Evolutionary conservation across 1,140 invertebrate species (phyloP), one percentile per base, ranked within the genome.

Genomic region (Drosophila repleta): DNA sequence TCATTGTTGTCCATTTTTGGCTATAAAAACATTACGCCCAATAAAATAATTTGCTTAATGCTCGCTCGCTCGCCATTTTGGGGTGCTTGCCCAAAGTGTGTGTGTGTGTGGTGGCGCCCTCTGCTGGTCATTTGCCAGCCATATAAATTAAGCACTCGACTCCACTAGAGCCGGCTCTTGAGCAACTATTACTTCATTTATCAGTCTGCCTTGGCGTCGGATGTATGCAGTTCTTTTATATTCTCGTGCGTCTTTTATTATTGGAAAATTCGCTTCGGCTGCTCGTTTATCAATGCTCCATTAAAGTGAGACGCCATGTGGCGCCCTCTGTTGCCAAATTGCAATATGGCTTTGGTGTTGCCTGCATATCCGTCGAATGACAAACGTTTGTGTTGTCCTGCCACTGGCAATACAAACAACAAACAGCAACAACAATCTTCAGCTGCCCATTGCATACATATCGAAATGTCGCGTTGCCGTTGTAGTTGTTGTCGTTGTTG

Each of bases 11-110:
- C 55, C 63, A 60, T 68, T 68, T 41, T 35, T 37, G 62, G 57
- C 70, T 68, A 83, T 88, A 87, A 87, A 87, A 80, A 79, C 83
- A 83, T 88, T 88, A 79, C 79, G 83, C 83, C 61, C 84, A 77
- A 87, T 87, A 88, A 87, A 87, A 87, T 88, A 87, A 88, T 87
- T 83, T 88, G 63, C 63, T 26, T 74, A 63, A 63, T 74, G 66
- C 43, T 58, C 32, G 51, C 61, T 74, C n/a, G n/a, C n/a, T n/a
- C n/a, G 57, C 58, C 58, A 53, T 63, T 74, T 62, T 69, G 51
- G 65, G 65, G 43, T 46, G 49, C 35, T 52, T 55, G 51, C n/a
- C 70, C 67, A 70, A 70, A 51, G 15, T 46, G n/a, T 61, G 41
- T 39, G 58, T 43, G 15, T 46, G n/a, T 61, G 41, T 39, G 58